phyloP scores from a whole-genome alignment of 1,140 invertebrate species.

The Drosophila cardini region DNA sequence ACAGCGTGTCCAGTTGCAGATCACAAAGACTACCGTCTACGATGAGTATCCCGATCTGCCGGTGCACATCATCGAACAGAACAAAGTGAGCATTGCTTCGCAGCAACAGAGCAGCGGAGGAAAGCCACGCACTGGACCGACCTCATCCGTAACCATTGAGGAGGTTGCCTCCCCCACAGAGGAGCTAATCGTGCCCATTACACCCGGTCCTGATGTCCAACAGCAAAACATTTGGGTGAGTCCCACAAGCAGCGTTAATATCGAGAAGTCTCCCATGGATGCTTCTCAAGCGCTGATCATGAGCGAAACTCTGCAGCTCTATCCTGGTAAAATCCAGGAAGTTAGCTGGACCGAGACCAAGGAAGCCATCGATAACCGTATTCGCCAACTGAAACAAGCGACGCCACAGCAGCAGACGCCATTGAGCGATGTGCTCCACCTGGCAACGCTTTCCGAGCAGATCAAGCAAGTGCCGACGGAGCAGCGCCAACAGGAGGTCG shows the following conservation, averaged over 20 bases:
- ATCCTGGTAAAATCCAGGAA: slow-evolving; percentile 58
- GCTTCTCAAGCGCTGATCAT: slow-evolving; percentile 64
- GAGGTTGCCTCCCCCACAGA: slow-evolving; percentile 85
- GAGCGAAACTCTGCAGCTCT: slow-evolving; percentile 69
- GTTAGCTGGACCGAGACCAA: slow-evolving; percentile 60
- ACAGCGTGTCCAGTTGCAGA: slow-evolving; percentile 73
- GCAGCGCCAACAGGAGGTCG: slow-evolving; percentile 86
- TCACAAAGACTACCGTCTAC: slow-evolving; percentile 78
- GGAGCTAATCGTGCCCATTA: slow-evolving; percentile 84
- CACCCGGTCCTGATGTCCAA: slow-evolving; percentile 73
- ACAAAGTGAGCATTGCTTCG: slow-evolving; percentile 72
- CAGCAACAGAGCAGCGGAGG: slow-evolving; percentile 59
- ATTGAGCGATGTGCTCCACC: slow-evolving; percentile 86
- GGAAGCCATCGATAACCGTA: slow-evolving; percentile 73
- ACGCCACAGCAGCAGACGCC: slow-evolving; percentile 64
- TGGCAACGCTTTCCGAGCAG: slow-evolving; percentile 87
- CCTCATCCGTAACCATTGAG: slow-evolving; percentile 85
- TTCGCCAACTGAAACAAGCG: slow-evolving; percentile 65
- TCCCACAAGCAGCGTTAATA: slow-evolving; percentile 40
- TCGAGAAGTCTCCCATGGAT: slow-evolving; percentile 21
- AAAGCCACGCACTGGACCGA: slow-evolving; percentile 61
- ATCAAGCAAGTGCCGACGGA: slow-evolving; percentile 86
- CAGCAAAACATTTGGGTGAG: slow-evolving; percentile 63
- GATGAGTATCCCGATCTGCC: slow-evolving; percentile 77
- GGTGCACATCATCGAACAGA: slow-evolving; percentile 72